phyloP scores from a whole-genome alignment of 2,797 vertebrate genomes.

The Melanotaenia trifasciata region DNA sequence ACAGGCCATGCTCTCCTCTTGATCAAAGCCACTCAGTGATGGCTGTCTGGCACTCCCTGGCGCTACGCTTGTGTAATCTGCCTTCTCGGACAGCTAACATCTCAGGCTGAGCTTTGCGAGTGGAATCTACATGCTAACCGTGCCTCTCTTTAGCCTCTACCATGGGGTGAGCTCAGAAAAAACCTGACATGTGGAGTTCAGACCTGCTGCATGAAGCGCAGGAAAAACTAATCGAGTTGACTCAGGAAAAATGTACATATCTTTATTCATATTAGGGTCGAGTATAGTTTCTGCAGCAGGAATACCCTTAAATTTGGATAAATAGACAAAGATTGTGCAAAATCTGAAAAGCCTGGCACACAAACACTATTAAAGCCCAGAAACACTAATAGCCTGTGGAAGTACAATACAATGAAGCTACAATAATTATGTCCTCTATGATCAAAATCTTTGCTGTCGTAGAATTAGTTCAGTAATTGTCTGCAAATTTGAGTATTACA shows the following conservation, averaged over 20 bases:
- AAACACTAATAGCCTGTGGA: slow-evolving; percentile 36
- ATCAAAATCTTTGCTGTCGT: slow-evolving; percentile 34
- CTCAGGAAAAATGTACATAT: slow-evolving; percentile 70
- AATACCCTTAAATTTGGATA: slow-evolving; percentile 8
- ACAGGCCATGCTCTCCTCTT: slow-evolving; percentile 81
- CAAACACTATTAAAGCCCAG: slow-evolving; percentile 35
- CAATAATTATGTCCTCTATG: slow-evolving; percentile 35
- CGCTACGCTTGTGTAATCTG: slow-evolving; percentile 83
- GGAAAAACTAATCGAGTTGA: slow-evolving; percentile 78
- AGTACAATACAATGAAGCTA: slow-evolving; percentile 30
- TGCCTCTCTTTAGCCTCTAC: slow-evolving; percentile 77
- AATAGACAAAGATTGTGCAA: slow-evolving; percentile 14
- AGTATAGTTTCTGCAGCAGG: slow-evolving; percentile 17
- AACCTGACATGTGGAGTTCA: slow-evolving; percentile 77
- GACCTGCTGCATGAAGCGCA: slow-evolving; percentile 62
- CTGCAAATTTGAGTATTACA: slow-evolving; percentile 28
- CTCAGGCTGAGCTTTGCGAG: slow-evolving; percentile 75
- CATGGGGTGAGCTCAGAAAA: slow-evolving; percentile 68
- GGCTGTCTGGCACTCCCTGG: slow-evolving; percentile 79
- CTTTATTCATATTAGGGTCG: slow-evolving; percentile 19
- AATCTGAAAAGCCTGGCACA: slow-evolving; percentile 20
- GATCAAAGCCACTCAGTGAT: slow-evolving; percentile 86
- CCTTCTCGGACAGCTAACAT: slow-evolving; percentile 83
- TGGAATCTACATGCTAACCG: slow-evolving; percentile 81
- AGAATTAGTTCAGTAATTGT: slow-evolving; percentile 46